Evolutionary conservation across 2,113 vertebrate genomes (phyloP).

Genomic region (Salvelinus alpinus): DNA sequence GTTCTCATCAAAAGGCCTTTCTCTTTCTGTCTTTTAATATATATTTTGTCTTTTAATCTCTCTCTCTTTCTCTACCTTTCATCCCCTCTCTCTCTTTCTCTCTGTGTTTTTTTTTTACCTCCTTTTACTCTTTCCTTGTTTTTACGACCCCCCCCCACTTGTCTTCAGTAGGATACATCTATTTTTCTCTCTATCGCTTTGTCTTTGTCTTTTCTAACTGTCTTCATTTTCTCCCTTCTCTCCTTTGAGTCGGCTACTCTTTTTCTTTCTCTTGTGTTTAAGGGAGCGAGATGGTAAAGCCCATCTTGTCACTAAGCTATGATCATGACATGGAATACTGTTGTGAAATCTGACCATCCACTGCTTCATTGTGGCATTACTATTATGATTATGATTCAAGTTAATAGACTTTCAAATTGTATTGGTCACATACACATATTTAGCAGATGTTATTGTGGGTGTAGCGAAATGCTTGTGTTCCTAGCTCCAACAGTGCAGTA

Average conservation of each 20-base stretch:
- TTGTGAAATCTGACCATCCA: too few species aligned
- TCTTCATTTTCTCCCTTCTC: background rate
- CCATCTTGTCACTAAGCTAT: too few species aligned
- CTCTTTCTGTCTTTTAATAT: conserved; percentile 26
- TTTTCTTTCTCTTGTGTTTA: background rate
- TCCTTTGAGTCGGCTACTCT: background rate
- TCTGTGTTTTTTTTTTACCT: background rate
- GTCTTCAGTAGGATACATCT: too few species aligned
- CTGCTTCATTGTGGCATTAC: too few species aligned
- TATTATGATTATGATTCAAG: too few species aligned
- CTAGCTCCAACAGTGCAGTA: too few species aligned
- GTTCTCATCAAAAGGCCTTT: conserved; percentile 63
- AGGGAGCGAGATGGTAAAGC: too few species aligned
- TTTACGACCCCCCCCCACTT: background rate
- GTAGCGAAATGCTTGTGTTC: too few species aligned
- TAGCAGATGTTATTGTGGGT: too few species aligned
- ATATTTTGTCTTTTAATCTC: background rate
- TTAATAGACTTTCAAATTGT: too few species aligned
- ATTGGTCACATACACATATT: too few species aligned
- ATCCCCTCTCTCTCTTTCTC: conserved; percentile 19
- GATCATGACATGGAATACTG: too few species aligned
- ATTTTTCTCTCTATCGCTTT: background rate
- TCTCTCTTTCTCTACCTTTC: conserved; percentile 30
- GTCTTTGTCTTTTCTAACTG: background rate
- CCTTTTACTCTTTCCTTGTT: background rate